Percentiles rank a stretch among this genome's conserved stretches.
Conservation (phyloP, 2,113 vertebrate species). For the Cyphomyrus plagiostoma region DNA sequence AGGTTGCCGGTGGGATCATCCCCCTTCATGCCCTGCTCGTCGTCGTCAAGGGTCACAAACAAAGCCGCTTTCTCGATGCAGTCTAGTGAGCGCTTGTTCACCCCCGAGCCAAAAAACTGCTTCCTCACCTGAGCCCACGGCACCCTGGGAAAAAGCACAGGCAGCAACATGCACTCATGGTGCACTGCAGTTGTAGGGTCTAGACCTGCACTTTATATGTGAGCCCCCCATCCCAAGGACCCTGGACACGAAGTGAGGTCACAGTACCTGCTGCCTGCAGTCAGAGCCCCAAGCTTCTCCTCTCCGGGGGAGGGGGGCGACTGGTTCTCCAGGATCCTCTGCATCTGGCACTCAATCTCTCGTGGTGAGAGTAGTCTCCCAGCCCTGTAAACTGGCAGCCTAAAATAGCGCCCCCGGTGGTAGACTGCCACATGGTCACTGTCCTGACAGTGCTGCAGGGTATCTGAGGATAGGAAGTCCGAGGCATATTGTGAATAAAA, state of each 20-base stretch:
- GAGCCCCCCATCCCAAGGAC: background rate
- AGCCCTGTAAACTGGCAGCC: slow-evolving; percentile 64
- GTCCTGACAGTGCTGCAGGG: slow-evolving; percentile 69
- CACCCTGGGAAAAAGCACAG: slow-evolving; percentile 46
- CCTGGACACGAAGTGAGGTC: background rate
- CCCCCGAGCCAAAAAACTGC: slow-evolving; percentile 57
- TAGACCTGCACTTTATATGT: background rate
- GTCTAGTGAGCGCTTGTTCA: slow-evolving; percentile 64
- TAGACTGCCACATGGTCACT: slow-evolving; percentile 74
- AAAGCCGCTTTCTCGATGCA: slow-evolving; percentile 74
- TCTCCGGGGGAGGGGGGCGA: slow-evolving; percentile 63
- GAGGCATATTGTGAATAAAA: background rate
- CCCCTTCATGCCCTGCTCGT: slow-evolving; percentile 68
- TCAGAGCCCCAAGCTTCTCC: slow-evolving; percentile 74
- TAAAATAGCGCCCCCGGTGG: slow-evolving; percentile 74
- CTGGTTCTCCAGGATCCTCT: slow-evolving; percentile 71
- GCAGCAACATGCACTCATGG: background rate
- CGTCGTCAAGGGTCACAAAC: slow-evolving; percentile 72
- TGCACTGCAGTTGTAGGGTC: background rate
- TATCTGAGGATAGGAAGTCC: slow-evolving; percentile 49
- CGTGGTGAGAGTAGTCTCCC: slow-evolving; percentile 69
- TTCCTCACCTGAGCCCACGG: slow-evolving; percentile 68
- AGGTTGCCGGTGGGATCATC: slow-evolving; percentile 64
- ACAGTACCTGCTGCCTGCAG: slow-evolving; percentile 70
- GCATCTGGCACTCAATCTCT: slow-evolving; percentile 75